Base-by-base conservation (phyloP, 2,797 vertebrate genomes). In the Dipus sagitta region DNA sequence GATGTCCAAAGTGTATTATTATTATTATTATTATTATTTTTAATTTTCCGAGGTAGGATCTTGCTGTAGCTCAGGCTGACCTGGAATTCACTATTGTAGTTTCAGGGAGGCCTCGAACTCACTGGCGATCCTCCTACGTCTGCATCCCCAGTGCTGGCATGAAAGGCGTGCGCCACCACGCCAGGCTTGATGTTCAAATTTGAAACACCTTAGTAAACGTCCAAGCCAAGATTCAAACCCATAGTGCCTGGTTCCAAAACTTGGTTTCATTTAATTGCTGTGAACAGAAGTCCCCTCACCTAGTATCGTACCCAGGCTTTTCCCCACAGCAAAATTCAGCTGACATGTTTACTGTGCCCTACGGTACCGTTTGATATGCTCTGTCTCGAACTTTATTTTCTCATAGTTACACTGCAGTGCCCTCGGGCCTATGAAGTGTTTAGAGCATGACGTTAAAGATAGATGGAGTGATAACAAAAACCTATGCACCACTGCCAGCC, bases 391-490 rank as follows among this genome's bases (percentile, higher is more conserved):
- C 28, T 88, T 84, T 95, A 68, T 96, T 91, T 71, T 71, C 32
- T 92, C 23, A 4, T 47, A 90, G 88, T 74, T 86, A 92, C 58
- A 96, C 70, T 77, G 65, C 90, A 54, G 21, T 80, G 65, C 60
- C 20, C 79, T 92, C 32, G 32, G 94, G 86, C 89, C 91, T 91
- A 78, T 92, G 81, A 93, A 95, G 28, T 85, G 92, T 71, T 86
- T 94, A 86, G 93, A 90, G 60, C 70, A 75, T 92, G 54, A 93
- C 81, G 79, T 75, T 90, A 82, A 93, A 68, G 62, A 54, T 4
- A 95, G 92, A 84, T 28, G 34, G 64, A 92, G 93, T 93, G 93
- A 86, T 67, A 86, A 74, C 72, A 86, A 72, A 95, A 78, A 38
- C 14, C 20, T 80, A 89, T 42, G 70, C 78, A 80, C 17, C 21